Base-by-base conservation (phyloP, 2,113 vertebrate genomes). In the Sceloporus undulatus region DNA sequence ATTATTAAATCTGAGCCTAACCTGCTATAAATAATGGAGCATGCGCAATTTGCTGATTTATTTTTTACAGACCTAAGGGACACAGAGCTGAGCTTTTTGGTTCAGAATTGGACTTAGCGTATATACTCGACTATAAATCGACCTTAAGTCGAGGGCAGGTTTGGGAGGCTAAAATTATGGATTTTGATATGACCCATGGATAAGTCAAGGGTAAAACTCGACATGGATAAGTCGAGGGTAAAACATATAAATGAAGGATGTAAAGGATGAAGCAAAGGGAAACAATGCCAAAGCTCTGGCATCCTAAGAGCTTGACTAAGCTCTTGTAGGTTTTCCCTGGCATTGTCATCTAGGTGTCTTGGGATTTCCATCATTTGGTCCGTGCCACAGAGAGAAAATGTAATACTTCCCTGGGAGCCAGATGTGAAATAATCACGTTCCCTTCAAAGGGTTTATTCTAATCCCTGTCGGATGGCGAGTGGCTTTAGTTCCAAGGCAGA, bases 361-460 rank as follows among this genome's bases (percentile, higher is more conserved):
- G 18, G 25, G 7, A 25, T 13, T 42, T 29, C 21, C 52, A 8
- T 18, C 52, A 9, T 25, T 13, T 48, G 73, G 34, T 40, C 34
- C 3, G 1, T 62, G 73, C 84, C 25, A 18, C 9, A 25, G 59
- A 29, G 27, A 54, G 85, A n/a, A 68, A 78, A 86, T 25, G 4
- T 7, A 34, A 68, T 40, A 7, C 75, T n/a, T 68, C 59, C 85
- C 40, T 16, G 0, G 42, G 29, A 79, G 21, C 42, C 85, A 79
- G 77, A 79, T 80, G 85, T 86, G 75, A n/a, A 68, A 34, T 23
- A 71, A 79, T 54, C 77, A 13, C 4, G 66, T 27, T 79, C 27
- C 56, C 62, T 19, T 79, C 3, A 8, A n/a, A 23, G 38, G 52
- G 65, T 71, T 54, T 54, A 70, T 40, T 11, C 62, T 80, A 87